phyloP scores from a whole-genome alignment of 2,888 invertebrate species.

The Lycaena phlaeas region DNA sequence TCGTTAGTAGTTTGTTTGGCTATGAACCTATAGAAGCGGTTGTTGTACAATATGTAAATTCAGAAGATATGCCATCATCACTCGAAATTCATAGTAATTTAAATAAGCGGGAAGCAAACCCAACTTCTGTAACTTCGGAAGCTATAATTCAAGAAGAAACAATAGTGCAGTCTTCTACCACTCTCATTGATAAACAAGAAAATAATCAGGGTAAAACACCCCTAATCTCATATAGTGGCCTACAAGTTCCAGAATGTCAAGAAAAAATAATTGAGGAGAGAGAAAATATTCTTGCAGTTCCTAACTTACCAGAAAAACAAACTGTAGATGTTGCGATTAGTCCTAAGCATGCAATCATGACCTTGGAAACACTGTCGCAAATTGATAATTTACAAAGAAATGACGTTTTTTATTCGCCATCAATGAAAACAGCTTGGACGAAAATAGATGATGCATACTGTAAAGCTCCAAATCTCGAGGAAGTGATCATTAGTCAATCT shows the following conservation, averaged over 20 bases:
- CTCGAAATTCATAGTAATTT: slow-evolving; percentile 33
- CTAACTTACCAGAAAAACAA: slow-evolving; percentile 49
- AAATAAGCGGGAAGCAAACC: slow-evolving; percentile 40
- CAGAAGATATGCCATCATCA: slow-evolving; percentile 48
- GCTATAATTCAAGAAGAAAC: slow-evolving; percentile 74
- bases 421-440: slow-evolving; percentile 37
- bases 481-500: slow-evolving; percentile 43
- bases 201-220: slow-evolving; percentile 45
- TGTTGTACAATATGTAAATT: slow-evolving; percentile 62
- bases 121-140: slow-evolving; percentile 61
- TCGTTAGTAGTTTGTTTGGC: slow-evolving; percentile 29
- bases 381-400: slow-evolving; percentile 65
- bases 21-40: slow-evolving; percentile 57
- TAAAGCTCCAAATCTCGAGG: slow-evolving; percentile 48
- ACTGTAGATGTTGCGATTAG: slow-evolving; percentile 48
- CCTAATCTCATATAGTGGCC: slow-evolving; percentile 50
- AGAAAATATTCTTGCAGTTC: slow-evolving; percentile 58
- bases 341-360: slow-evolving; percentile 62
- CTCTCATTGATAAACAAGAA: slow-evolving; percentile 32
- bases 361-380: slow-evolving; percentile 68
- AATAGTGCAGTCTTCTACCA: slow-evolving; percentile 57
- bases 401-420: slow-evolving; percentile 40
- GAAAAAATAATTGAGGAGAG: slow-evolving; percentile 73
- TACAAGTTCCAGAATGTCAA: slow-evolving; percentile 71
- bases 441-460: slow-evolving; percentile 56